A percentile compares a stretch with the other conserved stretches of the same genome.
These are phyloP conservation scores for Emydoidea blandingii DNA, from an alignment of 2,797 vertebrate species.

Conservation along the genomic window DNA sequence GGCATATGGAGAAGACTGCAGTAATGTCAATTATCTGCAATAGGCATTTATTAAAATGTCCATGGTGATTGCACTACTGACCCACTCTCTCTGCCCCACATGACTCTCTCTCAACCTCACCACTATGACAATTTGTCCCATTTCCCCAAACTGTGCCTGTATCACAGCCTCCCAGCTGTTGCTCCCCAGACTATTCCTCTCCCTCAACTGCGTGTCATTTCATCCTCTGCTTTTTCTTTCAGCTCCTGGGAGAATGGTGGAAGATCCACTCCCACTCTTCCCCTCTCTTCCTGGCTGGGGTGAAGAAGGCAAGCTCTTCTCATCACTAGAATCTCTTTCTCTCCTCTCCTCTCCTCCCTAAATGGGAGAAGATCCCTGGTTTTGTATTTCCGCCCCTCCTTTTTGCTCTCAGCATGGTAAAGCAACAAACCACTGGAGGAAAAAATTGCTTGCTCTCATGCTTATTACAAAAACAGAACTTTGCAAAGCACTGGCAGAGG, in stretches of 20 bases:
- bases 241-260: not conserved
- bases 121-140: not conserved
- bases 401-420: not conserved
- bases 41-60: fast-evolving
- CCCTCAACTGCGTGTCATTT: not conserved
- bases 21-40: not conserved
- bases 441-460: not conserved
- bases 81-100: not conserved
- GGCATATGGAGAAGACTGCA: not conserved
- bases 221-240: not conserved
- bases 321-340: not conserved
- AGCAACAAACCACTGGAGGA: not conserved
- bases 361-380: too few species aligned
- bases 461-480: not conserved
- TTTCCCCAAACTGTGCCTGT: not conserved
- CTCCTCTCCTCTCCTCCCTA: too few species aligned
- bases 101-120: not conserved
- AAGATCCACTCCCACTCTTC: not conserved
- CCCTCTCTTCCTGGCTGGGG: not conserved
- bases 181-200: not conserved
- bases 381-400: not conserved
- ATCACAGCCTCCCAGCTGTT: not conserved
- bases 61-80: not conserved
- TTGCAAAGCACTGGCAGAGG: not conserved
- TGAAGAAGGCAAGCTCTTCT: not conserved